Conservation (phyloP, 1,140 invertebrate genomes). For the Aethina tumida region DNA sequence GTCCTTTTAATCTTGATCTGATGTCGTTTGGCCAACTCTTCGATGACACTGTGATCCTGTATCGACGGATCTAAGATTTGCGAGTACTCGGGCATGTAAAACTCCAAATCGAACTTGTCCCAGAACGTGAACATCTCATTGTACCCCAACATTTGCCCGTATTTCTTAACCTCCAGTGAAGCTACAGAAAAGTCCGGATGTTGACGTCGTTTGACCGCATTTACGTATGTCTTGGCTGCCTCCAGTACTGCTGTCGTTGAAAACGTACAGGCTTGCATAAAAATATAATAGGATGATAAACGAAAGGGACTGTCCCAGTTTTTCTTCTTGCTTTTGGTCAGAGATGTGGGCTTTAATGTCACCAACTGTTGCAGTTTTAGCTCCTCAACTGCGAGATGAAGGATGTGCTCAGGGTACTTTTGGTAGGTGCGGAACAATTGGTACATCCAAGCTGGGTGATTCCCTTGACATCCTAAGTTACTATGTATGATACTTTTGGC, state of each 20-base stretch:
- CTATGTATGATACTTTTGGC: constrained; percentile 48
- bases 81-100: constrained; percentile 49
- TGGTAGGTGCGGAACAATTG: constrained; percentile 64
- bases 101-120: constrained; percentile 38
- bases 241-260: constrained; percentile 10
- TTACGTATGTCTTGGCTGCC: constrained; percentile 11
- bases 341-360: constrained; percentile 37
- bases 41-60: constrained; percentile 41
- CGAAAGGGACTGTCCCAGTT: constrained; percentile 16
- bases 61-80: constrained; percentile 48
- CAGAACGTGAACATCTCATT: constrained; percentile 28
- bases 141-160: constrained; percentile 17
- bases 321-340: constrained; percentile 6
- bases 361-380: constrained; percentile 49
- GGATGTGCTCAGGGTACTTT: constrained; percentile 52
- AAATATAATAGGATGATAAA: constrained; percentile 17
- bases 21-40: constrained; percentile 39
- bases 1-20: constrained; percentile 20
- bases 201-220: constrained; percentile 5
- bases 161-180: constrained; percentile 8
- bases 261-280: constrained; percentile 11
- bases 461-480: constrained; percentile 48
- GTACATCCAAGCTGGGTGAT: constrained; percentile 49
- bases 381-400: constrained; percentile 47
- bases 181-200: constrained; percentile 2